phyloP scores from a whole-genome alignment of 92 coral and sea anemone genomes.

The Blastomussa wellsi region DNA sequence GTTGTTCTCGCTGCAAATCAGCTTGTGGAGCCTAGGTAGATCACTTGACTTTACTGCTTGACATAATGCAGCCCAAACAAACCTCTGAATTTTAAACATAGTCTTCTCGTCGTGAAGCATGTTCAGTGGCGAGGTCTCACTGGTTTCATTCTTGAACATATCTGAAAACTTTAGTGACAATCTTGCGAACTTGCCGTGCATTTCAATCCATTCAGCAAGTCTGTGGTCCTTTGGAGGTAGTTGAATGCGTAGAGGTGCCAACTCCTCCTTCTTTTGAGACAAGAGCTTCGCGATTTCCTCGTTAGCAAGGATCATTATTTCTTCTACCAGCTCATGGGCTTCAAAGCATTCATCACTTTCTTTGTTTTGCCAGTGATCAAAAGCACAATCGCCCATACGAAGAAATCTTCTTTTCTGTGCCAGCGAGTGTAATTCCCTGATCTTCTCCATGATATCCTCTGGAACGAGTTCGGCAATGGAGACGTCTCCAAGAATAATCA shows the following conservation, averaged over 20 bases:
- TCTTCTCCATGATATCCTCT: constrained; percentile 10
- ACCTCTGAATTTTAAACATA: constrained; percentile 41
- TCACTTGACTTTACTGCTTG: constrained; percentile 44
- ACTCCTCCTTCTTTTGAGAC: constrained; percentile 20
- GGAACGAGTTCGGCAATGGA: constrained; percentile 14
- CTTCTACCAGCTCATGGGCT: constrained; percentile 94
- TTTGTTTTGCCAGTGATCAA: constrained; percentile 58
- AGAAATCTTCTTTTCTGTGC: constrained; percentile 58
- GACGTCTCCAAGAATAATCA: constrained; percentile 39
- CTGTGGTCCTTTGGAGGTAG: constrained; percentile 79
- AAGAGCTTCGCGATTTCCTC: constrained; percentile 65
- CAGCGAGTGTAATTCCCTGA: constrained; percentile 50
- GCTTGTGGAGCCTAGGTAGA: constrained; percentile 33
- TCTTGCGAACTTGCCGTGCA: constrained; percentile 51
- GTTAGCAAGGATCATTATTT: constrained; percentile 90
- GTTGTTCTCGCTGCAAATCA: constrained; percentile 66
- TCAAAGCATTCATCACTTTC: constrained; percentile 50
- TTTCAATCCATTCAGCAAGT: constrained; percentile 72
- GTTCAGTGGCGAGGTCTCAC: background rate
- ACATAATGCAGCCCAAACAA: constrained; percentile 61
- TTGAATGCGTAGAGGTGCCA: constrained; percentile 76
- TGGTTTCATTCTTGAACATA: constrained; percentile 14
- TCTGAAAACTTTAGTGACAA: constrained; percentile 45
- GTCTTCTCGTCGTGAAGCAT: constrained; percentile 17
- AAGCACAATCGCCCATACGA: constrained; percentile 74